Percentiles rank a stretch among this genome's conserved stretches.
phyloP scores from a whole-genome alignment of 2,888 invertebrate genomes.

The Beris chalybata region DNA sequence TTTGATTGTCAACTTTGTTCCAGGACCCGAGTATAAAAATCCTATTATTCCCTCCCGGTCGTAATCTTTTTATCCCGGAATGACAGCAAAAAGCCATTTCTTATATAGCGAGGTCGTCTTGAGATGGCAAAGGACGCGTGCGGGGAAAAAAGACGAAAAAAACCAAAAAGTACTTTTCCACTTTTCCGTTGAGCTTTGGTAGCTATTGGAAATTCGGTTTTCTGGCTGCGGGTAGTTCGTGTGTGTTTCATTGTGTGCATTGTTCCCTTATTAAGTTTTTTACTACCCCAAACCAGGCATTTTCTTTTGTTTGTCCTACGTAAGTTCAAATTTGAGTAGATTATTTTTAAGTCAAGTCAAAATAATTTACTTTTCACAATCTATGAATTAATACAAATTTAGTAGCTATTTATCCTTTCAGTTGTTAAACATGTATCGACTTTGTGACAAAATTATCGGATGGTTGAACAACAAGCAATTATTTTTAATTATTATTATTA shows the following conservation, averaged over 20 bases:
- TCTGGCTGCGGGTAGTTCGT: neutral
- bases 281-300: slow-evolving; percentile 15
- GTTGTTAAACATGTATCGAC: too few species aligned
- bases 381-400: too few species aligned
- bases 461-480: too few species aligned
- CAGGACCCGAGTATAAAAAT: slow-evolving; percentile 41
- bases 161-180: slow-evolving; percentile 28
- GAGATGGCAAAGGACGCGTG: slow-evolving; percentile 8
- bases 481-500: too few species aligned
- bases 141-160: slow-evolving; percentile 7
- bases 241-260: neutral
- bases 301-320: neutral
- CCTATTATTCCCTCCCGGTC: slow-evolving; percentile 43
- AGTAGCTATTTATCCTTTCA: too few species aligned
- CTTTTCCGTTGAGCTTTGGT: slow-evolving; percentile 20
- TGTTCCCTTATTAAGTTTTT: slow-evolving; percentile 26
- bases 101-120: slow-evolving; percentile 15
- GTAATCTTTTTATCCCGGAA: slow-evolving; percentile 43
- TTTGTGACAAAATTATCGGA: too few species aligned
- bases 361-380: too few species aligned
- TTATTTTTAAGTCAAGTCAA: too few species aligned
- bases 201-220: slow-evolving; percentile 21
- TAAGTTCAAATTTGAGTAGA: too few species aligned
- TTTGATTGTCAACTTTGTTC: slow-evolving; percentile 40
- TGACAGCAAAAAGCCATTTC: slow-evolving; percentile 43